Percentiles rank a stretch among this genome's conserved stretches.
Conservation (phyloP, 2,888 invertebrate genomes). For the Polyommatus iphigenia region DNA sequence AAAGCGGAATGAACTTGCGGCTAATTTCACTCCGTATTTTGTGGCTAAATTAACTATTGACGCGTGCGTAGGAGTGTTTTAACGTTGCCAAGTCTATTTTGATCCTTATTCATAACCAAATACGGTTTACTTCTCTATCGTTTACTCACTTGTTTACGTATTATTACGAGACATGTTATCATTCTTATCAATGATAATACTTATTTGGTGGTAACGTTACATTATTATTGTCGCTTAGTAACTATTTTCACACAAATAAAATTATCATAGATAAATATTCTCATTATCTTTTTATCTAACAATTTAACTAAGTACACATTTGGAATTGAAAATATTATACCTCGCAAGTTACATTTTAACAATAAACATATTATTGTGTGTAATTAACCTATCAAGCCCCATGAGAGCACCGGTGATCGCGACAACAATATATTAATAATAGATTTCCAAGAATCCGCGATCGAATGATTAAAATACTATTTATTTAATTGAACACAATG, state of each 20-base stretch:
- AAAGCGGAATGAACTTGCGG: constrained; percentile 11
- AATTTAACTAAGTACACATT: neutral
- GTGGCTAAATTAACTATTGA: constrained; percentile 15
- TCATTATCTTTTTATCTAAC: neutral
- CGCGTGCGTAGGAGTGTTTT: constrained; percentile 23
- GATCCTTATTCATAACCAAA: neutral
- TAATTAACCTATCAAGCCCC: no score
- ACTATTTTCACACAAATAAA: constrained; percentile 29
- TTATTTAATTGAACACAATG: no score
- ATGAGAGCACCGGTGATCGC: no score
- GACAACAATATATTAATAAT: no score
- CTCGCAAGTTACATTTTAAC: no score
- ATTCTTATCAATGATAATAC: constrained; percentile 28
- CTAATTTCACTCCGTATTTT: constrained; percentile 7
- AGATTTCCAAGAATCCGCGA: no score
- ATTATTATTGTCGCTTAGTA: constrained; percentile 17
- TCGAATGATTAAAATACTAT: no score
- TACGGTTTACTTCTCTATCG: neutral
- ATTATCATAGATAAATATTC: constrained; percentile 15
- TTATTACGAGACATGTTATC: constrained; percentile 8
- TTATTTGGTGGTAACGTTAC: constrained; percentile 26
- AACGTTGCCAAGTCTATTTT: neutral
- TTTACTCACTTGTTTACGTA: neutral
- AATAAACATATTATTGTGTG: no score
- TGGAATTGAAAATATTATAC: no score